These are phyloP conservation scores for Castor canadensis DNA, from an alignment of 2,113 vertebrate species.

Conservation along the genomic window DNA sequence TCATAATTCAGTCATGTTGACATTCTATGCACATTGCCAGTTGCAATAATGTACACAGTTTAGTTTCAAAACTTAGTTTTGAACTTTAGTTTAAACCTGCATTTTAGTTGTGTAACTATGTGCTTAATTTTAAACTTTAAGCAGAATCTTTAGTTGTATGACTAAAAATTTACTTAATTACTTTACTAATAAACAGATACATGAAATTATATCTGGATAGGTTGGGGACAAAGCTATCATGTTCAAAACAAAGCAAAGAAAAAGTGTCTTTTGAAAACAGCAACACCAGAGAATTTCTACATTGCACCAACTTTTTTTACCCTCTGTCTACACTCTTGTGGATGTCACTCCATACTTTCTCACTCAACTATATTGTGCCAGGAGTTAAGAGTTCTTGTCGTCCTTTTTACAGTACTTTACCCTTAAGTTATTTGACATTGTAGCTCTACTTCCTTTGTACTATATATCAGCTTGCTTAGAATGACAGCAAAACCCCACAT, in stretches of 20 bases:
- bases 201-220: neutral
- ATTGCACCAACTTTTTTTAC: neutral
- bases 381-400: neutral
- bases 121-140: neutral
- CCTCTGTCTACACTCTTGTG: accelerated
- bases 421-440: neutral
- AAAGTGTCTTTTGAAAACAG: neutral
- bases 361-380: accelerated
- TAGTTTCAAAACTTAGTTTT: neutral
- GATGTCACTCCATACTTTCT: neutral
- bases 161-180: neutral
- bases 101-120: neutral
- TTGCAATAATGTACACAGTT: neutral
- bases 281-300: accelerated
- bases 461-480: neutral
- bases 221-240: neutral
- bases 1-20: neutral
- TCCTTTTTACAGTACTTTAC: neutral
- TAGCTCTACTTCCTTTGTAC: neutral
- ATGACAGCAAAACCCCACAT: neutral
- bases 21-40: neutral
- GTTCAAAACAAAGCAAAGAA: neutral
- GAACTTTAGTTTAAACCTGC: neutral
- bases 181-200: neutral
- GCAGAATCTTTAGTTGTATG: neutral